Percentiles rank a stretch among this genome's conserved stretches.
Evolutionary conservation across 1,140 invertebrate genomes (phyloP).

Genomic region (Apis florea): DNA sequence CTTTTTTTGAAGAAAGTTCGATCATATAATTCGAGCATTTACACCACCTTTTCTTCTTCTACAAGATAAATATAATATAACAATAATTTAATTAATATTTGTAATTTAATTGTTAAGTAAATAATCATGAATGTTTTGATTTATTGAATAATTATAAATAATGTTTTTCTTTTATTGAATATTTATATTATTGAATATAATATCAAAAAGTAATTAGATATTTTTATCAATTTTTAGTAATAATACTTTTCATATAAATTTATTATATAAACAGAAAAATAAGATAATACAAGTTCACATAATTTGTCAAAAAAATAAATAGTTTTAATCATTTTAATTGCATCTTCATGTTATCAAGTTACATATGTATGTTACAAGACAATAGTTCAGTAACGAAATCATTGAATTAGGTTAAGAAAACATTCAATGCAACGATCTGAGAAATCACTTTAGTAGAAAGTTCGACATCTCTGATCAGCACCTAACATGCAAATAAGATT

Average conservation of each 20-base stretch:
- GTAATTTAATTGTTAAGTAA: neutral
- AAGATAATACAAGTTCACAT: neutral
- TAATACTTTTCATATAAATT: neutral
- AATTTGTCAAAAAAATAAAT: neutral
- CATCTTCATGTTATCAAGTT: too few relatives aligned
- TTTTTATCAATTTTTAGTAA: neutral
- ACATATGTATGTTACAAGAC: neutral
- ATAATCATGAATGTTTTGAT: neutral
- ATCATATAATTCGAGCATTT: neutral
- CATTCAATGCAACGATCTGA: neutral
- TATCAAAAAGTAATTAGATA: neutral
- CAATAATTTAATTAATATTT: neutral
- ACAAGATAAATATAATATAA: neutral
- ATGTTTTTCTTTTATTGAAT: too few relatives aligned
- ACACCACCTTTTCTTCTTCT: neutral
- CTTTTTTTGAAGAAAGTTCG: conserved; percentile 31
- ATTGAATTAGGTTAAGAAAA: conserved; percentile 7
- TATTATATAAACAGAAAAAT: neutral
- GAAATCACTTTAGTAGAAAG: conserved; percentile 18
- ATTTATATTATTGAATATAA: neutral
- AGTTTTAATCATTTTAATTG: neutral
- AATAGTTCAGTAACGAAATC: conserved; percentile 1
- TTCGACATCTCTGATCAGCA: neutral
- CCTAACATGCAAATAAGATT: neutral
- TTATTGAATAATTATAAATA: neutral